A percentile compares a stretch with the other conserved stretches of the same genome.
These are phyloP conservation scores for Anguilla megastoma DNA, from an alignment of 2,797 vertebrate species.

Conservation along the genomic window DNA sequence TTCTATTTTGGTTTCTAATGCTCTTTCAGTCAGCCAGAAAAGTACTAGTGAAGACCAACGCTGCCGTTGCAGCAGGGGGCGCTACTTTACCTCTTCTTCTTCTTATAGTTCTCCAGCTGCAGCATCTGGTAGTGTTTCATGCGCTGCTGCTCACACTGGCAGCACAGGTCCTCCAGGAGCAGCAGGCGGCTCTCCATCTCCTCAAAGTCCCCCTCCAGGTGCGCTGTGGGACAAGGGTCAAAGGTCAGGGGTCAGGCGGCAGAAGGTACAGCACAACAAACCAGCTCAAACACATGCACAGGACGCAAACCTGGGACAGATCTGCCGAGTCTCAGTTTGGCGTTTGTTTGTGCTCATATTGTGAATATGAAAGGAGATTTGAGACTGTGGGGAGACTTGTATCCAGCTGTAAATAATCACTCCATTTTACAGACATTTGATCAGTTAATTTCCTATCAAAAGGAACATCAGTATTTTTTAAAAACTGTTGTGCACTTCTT, in stretches of 20 bases:
- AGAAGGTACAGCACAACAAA: background rate
- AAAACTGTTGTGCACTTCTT: background rate
- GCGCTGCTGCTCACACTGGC: conserved; percentile 85
- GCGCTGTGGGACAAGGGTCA: conserved; percentile 64
- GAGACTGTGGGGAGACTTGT: background rate
- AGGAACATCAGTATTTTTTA: background rate
- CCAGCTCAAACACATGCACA: background rate
- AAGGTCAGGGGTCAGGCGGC: background rate
- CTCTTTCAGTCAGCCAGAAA: background rate
- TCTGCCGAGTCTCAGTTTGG: background rate
- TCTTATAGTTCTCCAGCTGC: conserved; percentile 86
- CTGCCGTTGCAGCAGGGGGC: background rate
- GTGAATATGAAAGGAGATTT: background rate
- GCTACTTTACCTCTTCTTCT: conserved; percentile 82
- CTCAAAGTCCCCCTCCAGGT: conserved; percentile 88
- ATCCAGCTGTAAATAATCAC: background rate
- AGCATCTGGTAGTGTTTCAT: conserved; percentile 76
- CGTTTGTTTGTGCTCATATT: background rate
- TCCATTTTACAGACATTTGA: background rate
- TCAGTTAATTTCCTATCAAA: background rate
- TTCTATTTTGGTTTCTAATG: background rate
- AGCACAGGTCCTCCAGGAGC: conserved; percentile 86
- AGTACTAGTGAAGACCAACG: background rate
- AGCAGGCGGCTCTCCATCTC: conserved; percentile 86
- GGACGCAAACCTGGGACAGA: background rate